These are phyloP conservation scores for Iphiclides podalirius DNA, from an alignment of 2,888 invertebrate species.

Conservation along the genomic window DNA sequence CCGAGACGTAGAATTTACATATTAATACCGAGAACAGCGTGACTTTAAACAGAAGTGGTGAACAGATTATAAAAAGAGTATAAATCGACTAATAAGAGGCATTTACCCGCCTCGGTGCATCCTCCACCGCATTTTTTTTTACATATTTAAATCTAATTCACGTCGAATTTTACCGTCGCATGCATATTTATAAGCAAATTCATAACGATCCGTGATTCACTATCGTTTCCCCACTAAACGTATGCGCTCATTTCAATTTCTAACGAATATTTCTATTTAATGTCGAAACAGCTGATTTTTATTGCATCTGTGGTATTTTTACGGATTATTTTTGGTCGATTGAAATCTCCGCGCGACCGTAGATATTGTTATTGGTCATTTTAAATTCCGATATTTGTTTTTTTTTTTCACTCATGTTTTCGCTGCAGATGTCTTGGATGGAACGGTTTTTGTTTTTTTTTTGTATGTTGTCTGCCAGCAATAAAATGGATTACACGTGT, in stretches of 20 bases:
- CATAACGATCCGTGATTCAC: constrained; percentile 12
- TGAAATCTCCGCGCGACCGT: neutral
- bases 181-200: constrained; percentile 27
- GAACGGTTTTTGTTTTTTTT: neutral
- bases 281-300: constrained; percentile 20
- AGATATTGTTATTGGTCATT: neutral
- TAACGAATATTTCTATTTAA: constrained; percentile 17
- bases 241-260: constrained; percentile 18
- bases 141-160: no score
- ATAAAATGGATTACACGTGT: neutral
- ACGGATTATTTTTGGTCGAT: neutral
- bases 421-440: neutral
- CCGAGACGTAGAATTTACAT: no score
- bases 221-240: constrained; percentile 14
- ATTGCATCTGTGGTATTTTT: constrained; percentile 7
- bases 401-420: neutral
- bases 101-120: constrained; percentile 14
- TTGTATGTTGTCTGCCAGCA: neutral
- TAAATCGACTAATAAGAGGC: constrained; percentile 4
- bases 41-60: constrained; percentile 16
- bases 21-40: no score
- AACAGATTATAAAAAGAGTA: constrained; percentile 7
- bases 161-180: constrained; percentile 20
- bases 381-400: neutral
- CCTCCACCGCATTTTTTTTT: no score